Evolutionary conservation across 2,797 vertebrate genomes (phyloP).

Genomic region (Centroberyx gerrardi): DNA sequence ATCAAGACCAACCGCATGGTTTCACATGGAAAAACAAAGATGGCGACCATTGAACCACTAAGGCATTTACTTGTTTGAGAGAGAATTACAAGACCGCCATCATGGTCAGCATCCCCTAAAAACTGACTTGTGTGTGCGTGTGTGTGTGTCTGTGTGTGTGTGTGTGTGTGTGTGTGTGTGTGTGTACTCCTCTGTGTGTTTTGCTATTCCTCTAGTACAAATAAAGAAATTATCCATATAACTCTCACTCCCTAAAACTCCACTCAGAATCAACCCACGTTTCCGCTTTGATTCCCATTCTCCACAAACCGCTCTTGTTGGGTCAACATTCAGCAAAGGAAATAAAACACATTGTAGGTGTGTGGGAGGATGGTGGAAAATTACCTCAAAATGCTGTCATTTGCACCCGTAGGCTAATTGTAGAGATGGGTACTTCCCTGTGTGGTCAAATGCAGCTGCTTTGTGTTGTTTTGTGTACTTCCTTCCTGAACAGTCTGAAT

Average conservation of each 20-base stretch:
- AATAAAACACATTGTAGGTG: background rate
- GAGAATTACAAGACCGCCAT: conserved; percentile 8
- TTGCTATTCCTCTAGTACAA: conserved; percentile 22
- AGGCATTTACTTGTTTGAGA: conserved; percentile 45
- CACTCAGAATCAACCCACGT: background rate
- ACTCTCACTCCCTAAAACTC: background rate
- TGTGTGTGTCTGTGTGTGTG: background rate
- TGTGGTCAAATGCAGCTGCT: conserved; percentile 42
- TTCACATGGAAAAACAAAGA: conserved; percentile 19
- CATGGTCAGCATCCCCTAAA: background rate
- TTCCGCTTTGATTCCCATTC: background rate
- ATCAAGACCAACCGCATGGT: background rate
- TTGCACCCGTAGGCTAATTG: background rate
- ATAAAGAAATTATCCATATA: conserved; percentile 46
- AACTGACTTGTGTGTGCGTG: background rate
- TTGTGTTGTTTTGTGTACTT: conserved; percentile 23
- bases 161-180: conserved; percentile 10
- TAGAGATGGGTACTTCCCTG: background rate
- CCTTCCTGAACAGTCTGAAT: conserved; percentile 27
- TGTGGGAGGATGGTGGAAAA: background rate
- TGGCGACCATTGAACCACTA: conserved; percentile 18
- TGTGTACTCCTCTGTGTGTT: conserved; percentile 4
- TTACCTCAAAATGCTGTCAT: background rate
- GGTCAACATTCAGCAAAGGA: conserved; percentile 13
- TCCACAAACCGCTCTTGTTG: conserved; percentile 21